Evolutionary conservation across 2,797 vertebrate species (phyloP).

Genomic region (Discoglossus pictus): DNA sequence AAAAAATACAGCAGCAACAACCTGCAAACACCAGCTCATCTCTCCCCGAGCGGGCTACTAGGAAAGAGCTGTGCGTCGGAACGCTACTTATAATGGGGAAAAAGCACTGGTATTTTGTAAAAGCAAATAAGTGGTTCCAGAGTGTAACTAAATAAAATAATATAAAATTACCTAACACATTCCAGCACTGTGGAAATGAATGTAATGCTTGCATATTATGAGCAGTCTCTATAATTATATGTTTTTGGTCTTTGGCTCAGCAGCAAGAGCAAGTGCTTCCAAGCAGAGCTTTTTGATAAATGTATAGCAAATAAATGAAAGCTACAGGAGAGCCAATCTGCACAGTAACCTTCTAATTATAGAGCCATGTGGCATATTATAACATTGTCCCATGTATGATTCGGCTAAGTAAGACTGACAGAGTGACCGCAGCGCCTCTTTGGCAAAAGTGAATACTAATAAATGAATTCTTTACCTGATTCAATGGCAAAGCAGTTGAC

Average conservation of each 20-base stretch:
- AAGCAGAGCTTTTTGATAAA: slow-evolving; percentile 42
- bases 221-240: slow-evolving; percentile 8
- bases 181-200: slow-evolving; percentile 10
- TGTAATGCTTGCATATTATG: not conserved
- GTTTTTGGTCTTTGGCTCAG: slow-evolving; percentile 21
- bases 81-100: no score
- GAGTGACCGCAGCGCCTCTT: slow-evolving; percentile 45
- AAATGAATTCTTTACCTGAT: no score
- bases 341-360: slow-evolving; percentile 25
- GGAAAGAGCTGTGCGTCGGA: no score
- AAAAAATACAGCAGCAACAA: slow-evolving; percentile 16
- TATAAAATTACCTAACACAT: slow-evolving; percentile 12
- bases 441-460: no score
- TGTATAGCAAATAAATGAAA: slow-evolving; percentile 57
- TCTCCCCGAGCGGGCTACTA: not conserved
- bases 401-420: slow-evolving; percentile 48
- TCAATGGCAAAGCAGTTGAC: no score
- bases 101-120: not conserved
- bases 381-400: slow-evolving; percentile 36
- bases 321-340: slow-evolving; percentile 45
- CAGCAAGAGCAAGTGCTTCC: slow-evolving; percentile 43
- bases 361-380: slow-evolving; percentile 43
- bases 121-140: not conserved
- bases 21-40: slow-evolving; percentile 42
- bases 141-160: slow-evolving; percentile 17